A percentile compares a stretch with the other conserved stretches of the same genome.
phyloP scores from a whole-genome alignment of 2,113 vertebrate genomes.

The Actinemys pallida region DNA sequence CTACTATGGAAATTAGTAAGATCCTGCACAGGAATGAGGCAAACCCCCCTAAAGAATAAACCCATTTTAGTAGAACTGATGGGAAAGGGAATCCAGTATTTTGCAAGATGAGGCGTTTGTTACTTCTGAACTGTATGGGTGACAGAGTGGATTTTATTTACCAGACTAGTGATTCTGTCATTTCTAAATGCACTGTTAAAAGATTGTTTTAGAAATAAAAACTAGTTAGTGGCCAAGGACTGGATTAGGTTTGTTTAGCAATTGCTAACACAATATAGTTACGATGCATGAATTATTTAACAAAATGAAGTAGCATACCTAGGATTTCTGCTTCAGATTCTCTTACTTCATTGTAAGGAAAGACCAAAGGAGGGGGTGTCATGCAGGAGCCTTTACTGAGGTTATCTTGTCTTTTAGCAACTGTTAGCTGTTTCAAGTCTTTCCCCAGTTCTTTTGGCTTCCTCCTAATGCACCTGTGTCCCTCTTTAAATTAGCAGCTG shows the following conservation, averaged over 20 bases:
- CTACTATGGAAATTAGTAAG: constrained; percentile 5
- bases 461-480: constrained; percentile 3
- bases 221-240: not conserved
- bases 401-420: not conserved
- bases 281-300: not conserved
- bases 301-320: not conserved
- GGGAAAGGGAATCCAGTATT: not conserved
- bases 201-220: not conserved
- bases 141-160: not conserved
- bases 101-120: constrained; percentile 21
- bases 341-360: not conserved
- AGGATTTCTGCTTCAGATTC: not conserved
- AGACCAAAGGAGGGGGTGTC: not conserved
- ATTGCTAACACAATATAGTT: not conserved
- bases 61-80: not conserved
- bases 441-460: not conserved
- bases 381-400: not conserved
- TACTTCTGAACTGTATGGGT: not conserved
- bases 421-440: not conserved
- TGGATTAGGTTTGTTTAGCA: not conserved
- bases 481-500: fast-evolving
- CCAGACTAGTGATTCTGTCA: not conserved
- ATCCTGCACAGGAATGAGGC: constrained; percentile 18
- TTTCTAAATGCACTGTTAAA: not conserved
- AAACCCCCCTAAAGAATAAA: not conserved